Evolutionary conservation across 2,797 vertebrate genomes (phyloP), one percentile per base, ranked within the genome.

Genomic region (Podargus strigoides): DNA sequence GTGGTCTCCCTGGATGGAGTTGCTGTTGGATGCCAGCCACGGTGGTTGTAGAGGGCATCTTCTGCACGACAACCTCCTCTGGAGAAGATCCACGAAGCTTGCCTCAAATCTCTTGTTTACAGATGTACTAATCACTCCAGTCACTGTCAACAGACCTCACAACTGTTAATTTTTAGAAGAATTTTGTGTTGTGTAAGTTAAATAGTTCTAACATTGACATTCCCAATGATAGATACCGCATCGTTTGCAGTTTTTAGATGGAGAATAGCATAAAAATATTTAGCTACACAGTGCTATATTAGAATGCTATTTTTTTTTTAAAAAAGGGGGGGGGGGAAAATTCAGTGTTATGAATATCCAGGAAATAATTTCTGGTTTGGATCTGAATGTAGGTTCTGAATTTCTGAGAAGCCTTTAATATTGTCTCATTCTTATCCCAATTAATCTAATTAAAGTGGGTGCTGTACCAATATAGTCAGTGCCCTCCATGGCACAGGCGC

Each of bases 281-380:
- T 34, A 85, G 66, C 58, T 75, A 32, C 49, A 39, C 22, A 34
- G n/a, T 77, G 49, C 72, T 88, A 22, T 78, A 46, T 19, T 64
- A 59, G 50, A 82, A 82, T 59, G 50, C 26, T 55, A 24, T 68
- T 77, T 37, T 0, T 55, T 22, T 68, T 77, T 37, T 0, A 39
- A 8, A 28, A 6, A 18, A 36, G 24, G 12, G 34, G 16, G 3
- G 1, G 1, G 1, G 3, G 4, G 36, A 14, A 44, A 46, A 41
- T 20, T 13, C 11, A 24, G 0, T 89, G 39, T 89, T 22, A 14
- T 73, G 72, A 85, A 41, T 79, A 78, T 21, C 14, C 23, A 56
- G 62, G 34, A 73, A 66, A 32, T 67, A 12, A 87, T 85, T 87
- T 82, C 59, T 85, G 28, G 47, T 79, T 81, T 84, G 46, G 23